These are phyloP conservation scores for Bos indicus DNA, from an alignment of 2,113 vertebrate species.

Conservation along the genomic window DNA sequence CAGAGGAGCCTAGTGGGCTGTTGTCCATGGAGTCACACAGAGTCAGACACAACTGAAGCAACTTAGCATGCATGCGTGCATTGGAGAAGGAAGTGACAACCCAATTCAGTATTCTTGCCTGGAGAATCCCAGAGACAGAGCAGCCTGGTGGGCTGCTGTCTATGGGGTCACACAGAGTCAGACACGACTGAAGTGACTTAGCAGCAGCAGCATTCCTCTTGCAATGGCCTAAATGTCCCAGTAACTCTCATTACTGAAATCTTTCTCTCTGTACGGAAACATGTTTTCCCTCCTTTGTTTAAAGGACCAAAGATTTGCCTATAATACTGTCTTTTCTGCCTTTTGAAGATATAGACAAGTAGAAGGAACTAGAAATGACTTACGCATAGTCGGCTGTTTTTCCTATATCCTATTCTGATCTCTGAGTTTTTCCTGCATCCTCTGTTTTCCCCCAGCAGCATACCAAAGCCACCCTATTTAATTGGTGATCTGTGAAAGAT, in stretches of 20 bases:
- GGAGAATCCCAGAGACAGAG: not conserved
- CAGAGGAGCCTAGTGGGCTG: not conserved
- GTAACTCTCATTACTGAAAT: not conserved
- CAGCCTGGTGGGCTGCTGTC: not conserved
- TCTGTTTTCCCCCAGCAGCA: not conserved
- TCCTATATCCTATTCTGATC: not conserved
- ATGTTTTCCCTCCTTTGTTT: not conserved
- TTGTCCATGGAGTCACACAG: not conserved
- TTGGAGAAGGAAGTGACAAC: not conserved
- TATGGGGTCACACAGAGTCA: not conserved
- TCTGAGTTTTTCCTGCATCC: not conserved
- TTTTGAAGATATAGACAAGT: not conserved
- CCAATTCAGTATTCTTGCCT: not conserved
- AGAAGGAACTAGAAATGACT: not conserved
- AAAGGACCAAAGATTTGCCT: not conserved
- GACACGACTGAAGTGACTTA: not conserved
- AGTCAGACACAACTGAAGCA: not conserved
- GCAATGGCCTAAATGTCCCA: not conserved
- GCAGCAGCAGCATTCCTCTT: not conserved
- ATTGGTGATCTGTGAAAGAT: not conserved
- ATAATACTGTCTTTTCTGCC: not conserved
- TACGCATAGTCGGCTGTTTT: not conserved
- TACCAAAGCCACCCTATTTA: not conserved
- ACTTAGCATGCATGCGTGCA: not conserved
- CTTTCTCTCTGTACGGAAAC: not conserved